Evolutionary conservation across 2,888 invertebrate genomes (phyloP), one percentile per base, ranked within the genome.

Genomic region (Monochamus alternatus): DNA sequence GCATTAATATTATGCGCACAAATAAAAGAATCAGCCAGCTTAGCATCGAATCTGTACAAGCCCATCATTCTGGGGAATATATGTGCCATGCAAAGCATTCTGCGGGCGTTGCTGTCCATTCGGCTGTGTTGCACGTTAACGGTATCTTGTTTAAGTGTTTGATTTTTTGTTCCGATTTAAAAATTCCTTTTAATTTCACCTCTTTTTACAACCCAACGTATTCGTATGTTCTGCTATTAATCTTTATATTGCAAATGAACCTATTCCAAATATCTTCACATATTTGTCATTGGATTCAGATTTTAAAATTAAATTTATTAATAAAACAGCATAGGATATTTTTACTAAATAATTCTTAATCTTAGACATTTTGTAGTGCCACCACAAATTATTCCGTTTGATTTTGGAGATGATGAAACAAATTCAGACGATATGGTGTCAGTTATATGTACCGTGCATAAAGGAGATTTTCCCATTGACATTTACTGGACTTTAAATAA

Each of bases 381-480:
- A 82, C 93, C 94, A 78, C 93, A 93, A 90, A 93, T 94, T 84
- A 90, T 91, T 84, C 93, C 93, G 64, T 92, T 94, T 87, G 91
- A 92, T 82, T 93, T 94, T 85, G 93, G 92, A 78, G 92, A 93
- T 68, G 92, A 93, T 82, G 92, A 94, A 71, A 92, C 94, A n/a
- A 94, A 95, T 86, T 85, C 96, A 95, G 12, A 91, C 44, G 91
- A 91, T 72, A 92, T 95, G 67, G 89, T 90, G 55, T 95, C 95
- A 94, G 90, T 90, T 55, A 90, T 93, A 82, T 92, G 92, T 77
- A 90, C 89, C 70, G 87, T 88, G 59, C 87, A 92, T 85, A 94
- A 95, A 87, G 95, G 96, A 76, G 96, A 96, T 88, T 91, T 93
- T 83, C 96, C 96, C 1, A 90, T 97, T 58, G 91, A 91, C 74